Evolutionary conservation across 2,113 vertebrate genomes (phyloP).

Genomic region (Pheucticus melanocephalus): DNA sequence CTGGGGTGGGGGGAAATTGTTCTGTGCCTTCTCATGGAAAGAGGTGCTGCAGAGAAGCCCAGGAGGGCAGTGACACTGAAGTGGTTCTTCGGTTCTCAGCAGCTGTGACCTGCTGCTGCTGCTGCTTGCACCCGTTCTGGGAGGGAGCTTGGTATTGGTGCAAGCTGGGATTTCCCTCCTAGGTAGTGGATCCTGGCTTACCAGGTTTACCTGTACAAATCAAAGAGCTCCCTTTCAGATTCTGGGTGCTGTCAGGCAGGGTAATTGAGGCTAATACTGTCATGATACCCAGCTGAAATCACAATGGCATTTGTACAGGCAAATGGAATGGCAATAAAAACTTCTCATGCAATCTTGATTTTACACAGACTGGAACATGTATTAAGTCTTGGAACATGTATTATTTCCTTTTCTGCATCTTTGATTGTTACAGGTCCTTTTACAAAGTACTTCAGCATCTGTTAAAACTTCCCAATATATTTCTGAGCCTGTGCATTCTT

Average conservation of each 20-base stretch:
- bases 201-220: background rate
- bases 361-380: background rate
- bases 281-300: background rate
- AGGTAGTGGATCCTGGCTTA: background rate
- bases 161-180: background rate
- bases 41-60: background rate
- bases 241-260: background rate
- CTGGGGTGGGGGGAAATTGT: background rate
- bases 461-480: accelerated
- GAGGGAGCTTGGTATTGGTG: background rate
- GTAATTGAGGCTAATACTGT: background rate
- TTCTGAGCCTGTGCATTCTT: background rate
- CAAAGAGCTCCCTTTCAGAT: background rate
- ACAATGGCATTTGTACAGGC: accelerated
- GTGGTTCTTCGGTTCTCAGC: accelerated
- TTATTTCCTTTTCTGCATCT: background rate
- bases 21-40: background rate
- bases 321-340: background rate
- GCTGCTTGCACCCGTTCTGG: background rate
- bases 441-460: background rate
- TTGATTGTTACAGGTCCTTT: background rate
- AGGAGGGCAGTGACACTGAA: background rate
- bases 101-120: background rate
- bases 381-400: background rate
- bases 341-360: accelerated